These are phyloP conservation scores for Oryzias melastigma DNA, from an alignment of 2,113 vertebrate species.

Conservation along the genomic window DNA sequence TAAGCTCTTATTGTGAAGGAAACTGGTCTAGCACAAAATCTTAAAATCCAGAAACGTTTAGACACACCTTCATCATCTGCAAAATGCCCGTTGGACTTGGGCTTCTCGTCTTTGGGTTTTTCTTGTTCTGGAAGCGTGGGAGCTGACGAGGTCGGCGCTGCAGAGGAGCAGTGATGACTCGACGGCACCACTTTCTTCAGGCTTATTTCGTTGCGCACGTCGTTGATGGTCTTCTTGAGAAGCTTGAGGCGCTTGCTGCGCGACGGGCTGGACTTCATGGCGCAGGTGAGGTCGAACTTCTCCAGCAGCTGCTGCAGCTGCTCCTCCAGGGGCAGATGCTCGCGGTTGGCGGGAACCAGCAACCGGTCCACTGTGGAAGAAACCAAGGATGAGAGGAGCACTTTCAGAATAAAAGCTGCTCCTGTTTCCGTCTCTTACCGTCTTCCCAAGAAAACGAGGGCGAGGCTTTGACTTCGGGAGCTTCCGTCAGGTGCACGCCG, in stretches of 20 bases:
- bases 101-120: constrained; percentile 33
- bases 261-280: constrained; percentile 96
- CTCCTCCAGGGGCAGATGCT: constrained; percentile 85
- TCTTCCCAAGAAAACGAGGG: constrained; percentile 93
- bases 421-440: constrained; percentile 76
- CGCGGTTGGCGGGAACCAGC: constrained; percentile 84
- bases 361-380: constrained; percentile 85
- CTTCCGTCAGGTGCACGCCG: constrained; percentile 88
- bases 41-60: no score
- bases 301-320: constrained; percentile 92
- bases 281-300: constrained; percentile 89
- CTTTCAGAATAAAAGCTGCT: neutral
- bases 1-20: no score
- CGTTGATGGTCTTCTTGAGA: constrained; percentile 89
- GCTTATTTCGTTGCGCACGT: constrained; percentile 86
- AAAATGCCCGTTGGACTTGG: constrained; percentile 51
- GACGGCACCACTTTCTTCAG: constrained; percentile 78
- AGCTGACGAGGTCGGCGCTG: constrained; percentile 12
- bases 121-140: constrained; percentile 2
- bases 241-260: constrained; percentile 93
- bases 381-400: neutral
- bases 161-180: constrained; percentile 47
- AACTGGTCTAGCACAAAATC: no score
- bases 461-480: constrained; percentile 81
- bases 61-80: constrained; percentile 67